These are phyloP conservation scores for Pseudoips prasinana DNA, from an alignment of 2,888 invertebrate genomes.

Conservation along the genomic window DNA sequence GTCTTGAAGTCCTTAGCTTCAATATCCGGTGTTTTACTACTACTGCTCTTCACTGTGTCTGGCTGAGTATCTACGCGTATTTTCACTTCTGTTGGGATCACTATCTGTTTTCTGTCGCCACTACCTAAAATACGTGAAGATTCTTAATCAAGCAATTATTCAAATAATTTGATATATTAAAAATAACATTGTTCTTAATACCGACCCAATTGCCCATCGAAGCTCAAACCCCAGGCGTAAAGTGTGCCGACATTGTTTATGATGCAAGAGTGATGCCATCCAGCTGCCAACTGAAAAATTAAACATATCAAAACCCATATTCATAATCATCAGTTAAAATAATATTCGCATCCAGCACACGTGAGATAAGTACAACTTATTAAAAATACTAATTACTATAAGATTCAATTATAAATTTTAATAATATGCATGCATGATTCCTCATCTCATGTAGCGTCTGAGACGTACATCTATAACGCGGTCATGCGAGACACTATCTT, in stretches of 20 bases:
- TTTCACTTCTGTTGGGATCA: conserved; percentile 79
- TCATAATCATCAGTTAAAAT: not conserved
- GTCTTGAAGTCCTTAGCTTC: conserved; percentile 45
- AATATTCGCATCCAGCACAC: too few relatives aligned
- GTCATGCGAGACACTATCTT: too few relatives aligned
- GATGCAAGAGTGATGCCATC: conserved; percentile 91
- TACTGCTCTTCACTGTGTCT: conserved; percentile 44
- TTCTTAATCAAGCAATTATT: not conserved
- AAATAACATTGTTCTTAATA: conserved; percentile 1
- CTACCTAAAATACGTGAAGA: conserved; percentile 67
- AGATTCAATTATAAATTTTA: too few relatives aligned
- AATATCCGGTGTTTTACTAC: conserved; percentile 40
- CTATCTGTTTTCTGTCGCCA: conserved; percentile 83
- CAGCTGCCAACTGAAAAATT: conserved; percentile 81
- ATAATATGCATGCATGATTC: too few relatives aligned
- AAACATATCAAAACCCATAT: too few relatives aligned
- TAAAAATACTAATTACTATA: too few relatives aligned
- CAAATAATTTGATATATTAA: not conserved
- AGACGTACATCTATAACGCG: too few relatives aligned
- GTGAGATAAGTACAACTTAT: too few relatives aligned
- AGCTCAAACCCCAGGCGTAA: conserved; percentile 93
- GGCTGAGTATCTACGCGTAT: conserved; percentile 57
- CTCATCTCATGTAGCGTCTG: too few relatives aligned
- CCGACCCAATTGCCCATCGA: conserved; percentile 93
- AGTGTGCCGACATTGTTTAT: conserved; percentile 86